Evolutionary conservation across 1,140 invertebrate genomes (phyloP), one percentile per base, ranked within the genome.

Genomic region (Drosophila mojavensis): DNA sequence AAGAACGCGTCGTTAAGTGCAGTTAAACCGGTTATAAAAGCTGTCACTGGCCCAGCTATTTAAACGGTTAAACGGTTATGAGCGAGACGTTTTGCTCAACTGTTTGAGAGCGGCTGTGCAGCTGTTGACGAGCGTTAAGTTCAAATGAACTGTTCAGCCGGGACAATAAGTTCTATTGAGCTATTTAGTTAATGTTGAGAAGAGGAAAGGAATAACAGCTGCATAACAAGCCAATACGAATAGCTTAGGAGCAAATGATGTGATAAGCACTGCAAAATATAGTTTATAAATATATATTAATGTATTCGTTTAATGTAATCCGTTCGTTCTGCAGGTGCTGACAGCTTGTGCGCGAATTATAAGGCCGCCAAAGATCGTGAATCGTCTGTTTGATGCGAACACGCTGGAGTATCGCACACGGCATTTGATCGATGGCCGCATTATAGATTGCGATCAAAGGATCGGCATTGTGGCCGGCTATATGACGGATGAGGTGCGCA

Each of bases 391-490:
- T 33, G 96, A 97, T 79, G 94, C 96, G 2, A 95, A 94, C 55
- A 95, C 95, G 66, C 95, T 97, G 92, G 97, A 98, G 91, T 98
- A 98, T 89, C 94, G 96, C 13, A 98, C 97, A 0, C 93, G 97
- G 20, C 97, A 98, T 92, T 93, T 96, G 28, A 94, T 97, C 17
- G 96, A 97, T 90, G 97, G 97, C 1, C 94, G 95, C 60, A 97
- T 98, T 63, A 95, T 97, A 39, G 96, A 95, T 76, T 96, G 96
- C 66, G 97, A 98, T 92, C 96, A 97, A 73, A 94, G 97, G 75
- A 97, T 98, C 68, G 96, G 96, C 0, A 93, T 96, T 15, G 95
- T 97, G 1, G 96, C 97, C 30, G 97, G 97, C 1, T 97, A 97
- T 91, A 95, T 98, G 94, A 95, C 95, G 1, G 95, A 96, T 58